phyloP scores from a whole-genome alignment of 2,888 invertebrate species.

The Pasiphila rectangulata region DNA sequence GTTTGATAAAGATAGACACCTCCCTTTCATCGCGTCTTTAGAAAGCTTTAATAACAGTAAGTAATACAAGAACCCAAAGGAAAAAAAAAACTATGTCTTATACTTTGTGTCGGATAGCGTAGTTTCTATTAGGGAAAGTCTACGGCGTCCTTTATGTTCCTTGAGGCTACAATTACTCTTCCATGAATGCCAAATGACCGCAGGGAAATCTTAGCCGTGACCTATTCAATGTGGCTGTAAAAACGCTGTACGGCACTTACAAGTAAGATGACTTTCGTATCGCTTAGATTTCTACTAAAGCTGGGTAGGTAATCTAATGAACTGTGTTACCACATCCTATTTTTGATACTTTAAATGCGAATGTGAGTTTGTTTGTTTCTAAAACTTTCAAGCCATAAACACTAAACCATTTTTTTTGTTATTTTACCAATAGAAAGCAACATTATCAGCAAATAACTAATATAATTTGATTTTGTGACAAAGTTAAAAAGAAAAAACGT shows the following conservation, averaged over 20 bases:
- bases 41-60: constrained; percentile 59
- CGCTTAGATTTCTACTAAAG: constrained; percentile 19
- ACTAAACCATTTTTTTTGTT: too few species aligned
- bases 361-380: too few species aligned
- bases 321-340: too few species aligned
- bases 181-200: constrained; percentile 81
- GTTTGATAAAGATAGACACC: constrained; percentile 45
- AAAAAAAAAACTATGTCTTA: constrained; percentile 58
- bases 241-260: constrained; percentile 41
- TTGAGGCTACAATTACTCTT: constrained; percentile 76
- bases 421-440: too few species aligned
- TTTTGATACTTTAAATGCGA: too few species aligned
- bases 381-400: too few species aligned
- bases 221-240: constrained; percentile 69
- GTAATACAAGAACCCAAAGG: constrained; percentile 52
- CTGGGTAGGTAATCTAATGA: not conserved
- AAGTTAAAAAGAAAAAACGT: not conserved
- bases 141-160: constrained; percentile 76
- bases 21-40: constrained; percentile 32
- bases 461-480: not conserved
- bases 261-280: constrained; percentile 34
- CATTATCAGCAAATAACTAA: too few species aligned
- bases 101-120: constrained; percentile 51
- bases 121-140: constrained; percentile 70
- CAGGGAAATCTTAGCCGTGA: constrained; percentile 81